A percentile compares a stretch with the other conserved stretches of the same genome.
Evolutionary conservation across 2,113 vertebrate genomes (phyloP).

Genomic region (Clinocottus analis): DNA sequence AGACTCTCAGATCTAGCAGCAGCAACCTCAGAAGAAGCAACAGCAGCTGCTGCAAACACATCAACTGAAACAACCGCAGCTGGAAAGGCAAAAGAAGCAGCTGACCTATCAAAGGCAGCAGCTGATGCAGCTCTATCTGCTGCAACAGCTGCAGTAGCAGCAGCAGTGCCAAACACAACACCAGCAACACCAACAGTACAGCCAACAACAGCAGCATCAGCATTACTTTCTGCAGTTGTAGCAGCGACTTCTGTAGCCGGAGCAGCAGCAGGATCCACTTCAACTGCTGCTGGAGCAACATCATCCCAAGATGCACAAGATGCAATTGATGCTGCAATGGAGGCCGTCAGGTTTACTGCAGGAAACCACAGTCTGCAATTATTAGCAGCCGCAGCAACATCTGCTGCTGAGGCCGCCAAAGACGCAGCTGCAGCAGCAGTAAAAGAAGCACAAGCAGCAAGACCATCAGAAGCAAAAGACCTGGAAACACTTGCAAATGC

Average conservation of each 20-base stretch:
- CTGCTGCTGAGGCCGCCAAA: background rate
- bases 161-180: background rate
- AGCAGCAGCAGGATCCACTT: constrained; percentile 10
- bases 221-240: constrained; percentile 2
- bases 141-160: too few relatives aligned
- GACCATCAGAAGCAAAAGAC: background rate
- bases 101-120: background rate
- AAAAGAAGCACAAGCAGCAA: background rate
- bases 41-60: background rate
- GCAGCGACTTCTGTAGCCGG: constrained; percentile 2
- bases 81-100: background rate
- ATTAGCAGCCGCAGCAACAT: background rate
- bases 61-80: background rate
- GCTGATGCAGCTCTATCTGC: too few relatives aligned
- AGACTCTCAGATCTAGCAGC: background rate
- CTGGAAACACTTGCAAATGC: background rate
- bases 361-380: background rate
- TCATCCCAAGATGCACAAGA: background rate
- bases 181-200: background rate
- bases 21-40: background rate
- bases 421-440: constrained; percentile 5
- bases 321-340: background rate
- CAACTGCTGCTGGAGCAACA: constrained; percentile 5
- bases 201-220: background rate
- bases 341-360: background rate